phyloP scores from a whole-genome alignment of 2,888 invertebrate species.

The Nephrotoma guestfalica region DNA sequence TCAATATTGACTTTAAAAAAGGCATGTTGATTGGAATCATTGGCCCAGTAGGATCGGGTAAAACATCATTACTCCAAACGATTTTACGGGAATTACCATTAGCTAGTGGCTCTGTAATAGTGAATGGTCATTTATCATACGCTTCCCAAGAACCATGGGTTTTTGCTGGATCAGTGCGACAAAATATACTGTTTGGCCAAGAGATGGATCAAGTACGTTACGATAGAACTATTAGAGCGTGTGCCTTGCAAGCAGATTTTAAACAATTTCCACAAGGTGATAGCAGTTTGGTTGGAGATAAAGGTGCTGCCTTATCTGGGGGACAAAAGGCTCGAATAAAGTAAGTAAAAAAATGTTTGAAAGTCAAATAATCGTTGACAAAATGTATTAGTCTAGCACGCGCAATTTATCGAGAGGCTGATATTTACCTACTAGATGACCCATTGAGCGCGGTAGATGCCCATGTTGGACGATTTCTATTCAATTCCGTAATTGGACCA shows the following conservation, averaged over 20 bases:
- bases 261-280: slow-evolving; percentile 39
- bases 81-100: slow-evolving; percentile 58
- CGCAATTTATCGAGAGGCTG: slow-evolving; percentile 36
- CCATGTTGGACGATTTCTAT: slow-evolving; percentile 52
- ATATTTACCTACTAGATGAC: slow-evolving; percentile 60
- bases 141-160: slow-evolving; percentile 80
- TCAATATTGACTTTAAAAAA: slow-evolving; percentile 37
- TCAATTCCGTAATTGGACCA: slow-evolving; percentile 45
- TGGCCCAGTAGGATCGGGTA: slow-evolving; percentile 63
- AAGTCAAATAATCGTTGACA: background rate
- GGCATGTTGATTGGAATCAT: slow-evolving; percentile 53
- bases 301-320: slow-evolving; percentile 45
- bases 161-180: slow-evolving; percentile 57
- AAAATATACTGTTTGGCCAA: slow-evolving; percentile 70
- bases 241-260: slow-evolving; percentile 35
- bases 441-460: slow-evolving; percentile 62
- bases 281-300: slow-evolving; percentile 41
- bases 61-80: slow-evolving; percentile 50
- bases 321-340: slow-evolving; percentile 52
- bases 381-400: slow-evolving; percentile 14
- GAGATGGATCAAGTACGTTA: slow-evolving; percentile 22
- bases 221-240: slow-evolving; percentile 28
- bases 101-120: slow-evolving; percentile 35
- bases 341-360: slow-evolving; percentile 6
- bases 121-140: slow-evolving; percentile 55